Evolutionary conservation across 1,140 invertebrate genomes (phyloP), one percentile per base, ranked within the genome.

Genomic region (Pogonognathellus flavescens): DNA sequence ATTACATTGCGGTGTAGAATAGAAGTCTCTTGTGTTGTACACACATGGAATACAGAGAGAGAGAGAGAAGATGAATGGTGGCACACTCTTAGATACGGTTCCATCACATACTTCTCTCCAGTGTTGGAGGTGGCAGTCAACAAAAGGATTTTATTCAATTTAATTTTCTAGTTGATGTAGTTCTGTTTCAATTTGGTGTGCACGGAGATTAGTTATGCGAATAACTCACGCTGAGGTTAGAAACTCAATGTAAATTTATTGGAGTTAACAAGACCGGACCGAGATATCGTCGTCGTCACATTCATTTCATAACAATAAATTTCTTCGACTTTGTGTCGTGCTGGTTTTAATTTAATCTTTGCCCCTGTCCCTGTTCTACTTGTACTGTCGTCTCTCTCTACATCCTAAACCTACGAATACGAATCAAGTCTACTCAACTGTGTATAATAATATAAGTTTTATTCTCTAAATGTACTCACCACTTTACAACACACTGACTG

Each of bases 241-340:
- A n/a, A 76, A 76, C 70, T 76, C 70, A 76, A 76, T 76, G 70
- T 76, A 76, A 76, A 76, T 76, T 76, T 76, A 76, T 76, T 76
- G 41, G 70, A 76, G 41, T n/a, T 14, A 31, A 76, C 41, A 31
- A 76, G 70, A 76, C 70, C 49, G 70, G 70, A 76, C 70, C 70
- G 70, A 76, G 70, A 76, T 76, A 76, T 76, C 70, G 70, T 76
- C 70, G 70, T 76, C 70, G 70, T 76, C 70, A 76, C 70, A 76
- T 76, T 76, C 70, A 76, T 76, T 76, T 76, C 70, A 76, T 76
- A 76, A 76, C 70, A 76, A 76, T 76, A 76, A 76, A 76, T 76
- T 76, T 76, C 70, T 76, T 76, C 70, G 70, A 76, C 70, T 76
- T 76, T 76, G 70, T 76, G 70, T 76, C 70, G 70, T 76, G 70